These are phyloP conservation scores for Xanthostigma xanthostigma DNA, from an alignment of 2,888 invertebrate genomes.

Conservation along the genomic window DNA sequence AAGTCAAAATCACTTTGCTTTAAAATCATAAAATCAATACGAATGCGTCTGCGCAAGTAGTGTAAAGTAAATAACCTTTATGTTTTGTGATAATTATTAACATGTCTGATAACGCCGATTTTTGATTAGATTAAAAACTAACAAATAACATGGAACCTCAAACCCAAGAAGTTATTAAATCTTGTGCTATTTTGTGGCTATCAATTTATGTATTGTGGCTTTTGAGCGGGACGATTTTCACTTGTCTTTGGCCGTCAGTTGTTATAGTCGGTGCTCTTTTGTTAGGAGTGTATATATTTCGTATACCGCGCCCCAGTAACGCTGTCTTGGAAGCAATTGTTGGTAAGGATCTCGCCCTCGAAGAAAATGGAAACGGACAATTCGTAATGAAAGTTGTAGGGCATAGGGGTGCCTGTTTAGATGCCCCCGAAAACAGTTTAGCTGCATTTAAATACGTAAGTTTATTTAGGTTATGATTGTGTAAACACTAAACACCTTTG, in stretches of 20 bases:
- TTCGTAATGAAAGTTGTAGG: slow-evolving; percentile 47
- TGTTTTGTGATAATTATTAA: too few relatives aligned
- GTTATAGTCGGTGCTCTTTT: slow-evolving; percentile 18
- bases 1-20: too few relatives aligned
- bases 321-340: slow-evolving; percentile 33
- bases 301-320: slow-evolving; percentile 30
- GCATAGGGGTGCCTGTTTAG: slow-evolving; percentile 58
- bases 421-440: slow-evolving; percentile 69
- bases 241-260: slow-evolving; percentile 21
- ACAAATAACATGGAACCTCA: not conserved
- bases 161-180: slow-evolving; percentile 1
- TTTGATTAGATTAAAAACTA: too few relatives aligned
- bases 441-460: slow-evolving; percentile 54
- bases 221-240: slow-evolving; percentile 20
- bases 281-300: slow-evolving; percentile 31
- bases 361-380: slow-evolving; percentile 28
- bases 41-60: too few relatives aligned
- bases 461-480: slow-evolving; percentile 10
- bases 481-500: too few relatives aligned
- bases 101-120: too few relatives aligned
- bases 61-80: too few relatives aligned
- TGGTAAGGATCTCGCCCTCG: slow-evolving; percentile 32
- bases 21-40: too few relatives aligned
- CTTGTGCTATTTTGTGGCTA: slow-evolving; percentile 5
- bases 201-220: slow-evolving; percentile 20